These are phyloP conservation scores for Linepithema humile DNA, from an alignment of 1,140 invertebrate genomes.

Conservation along the genomic window DNA sequence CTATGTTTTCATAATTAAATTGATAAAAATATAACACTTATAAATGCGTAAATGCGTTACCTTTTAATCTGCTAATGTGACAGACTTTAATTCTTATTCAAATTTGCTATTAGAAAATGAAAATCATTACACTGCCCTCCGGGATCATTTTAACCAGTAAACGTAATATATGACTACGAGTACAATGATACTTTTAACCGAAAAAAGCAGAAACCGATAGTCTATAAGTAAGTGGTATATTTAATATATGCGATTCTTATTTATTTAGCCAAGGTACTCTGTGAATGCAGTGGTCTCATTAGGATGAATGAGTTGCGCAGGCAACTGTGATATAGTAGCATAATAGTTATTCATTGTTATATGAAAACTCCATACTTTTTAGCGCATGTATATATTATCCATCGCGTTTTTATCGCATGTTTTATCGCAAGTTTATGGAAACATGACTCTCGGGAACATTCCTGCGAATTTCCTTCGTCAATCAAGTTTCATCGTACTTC, in stretches of 20 bases:
- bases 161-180: neutral
- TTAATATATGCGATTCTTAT: constrained; percentile 73
- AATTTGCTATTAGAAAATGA: constrained; percentile 55
- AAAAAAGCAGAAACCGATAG: constrained; percentile 48
- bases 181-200: constrained; percentile 14
- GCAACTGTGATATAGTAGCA: constrained; percentile 82
- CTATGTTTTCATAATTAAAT: no score
- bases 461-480: neutral
- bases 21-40: no score
- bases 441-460: constrained; percentile 2
- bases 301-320: constrained; percentile 74
- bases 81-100: no score
- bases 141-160: constrained; percentile 52
- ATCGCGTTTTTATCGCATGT: constrained; percentile 29
- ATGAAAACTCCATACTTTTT: constrained; percentile 57
- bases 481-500: constrained; percentile 45
- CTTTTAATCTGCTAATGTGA: no score
- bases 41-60: no score
- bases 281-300: constrained; percentile 60
- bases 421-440: constrained; percentile 1
- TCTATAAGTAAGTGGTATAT: constrained; percentile 66
- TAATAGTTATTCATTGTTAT: constrained; percentile 75
- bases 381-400: constrained; percentile 56
- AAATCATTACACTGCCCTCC: constrained; percentile 56
- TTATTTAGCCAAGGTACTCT: constrained; percentile 70